Evolutionary conservation across 2,888 invertebrate genomes (phyloP), one percentile per base, ranked within the genome.

Genomic region (Himalopsyche japonica): DNA sequence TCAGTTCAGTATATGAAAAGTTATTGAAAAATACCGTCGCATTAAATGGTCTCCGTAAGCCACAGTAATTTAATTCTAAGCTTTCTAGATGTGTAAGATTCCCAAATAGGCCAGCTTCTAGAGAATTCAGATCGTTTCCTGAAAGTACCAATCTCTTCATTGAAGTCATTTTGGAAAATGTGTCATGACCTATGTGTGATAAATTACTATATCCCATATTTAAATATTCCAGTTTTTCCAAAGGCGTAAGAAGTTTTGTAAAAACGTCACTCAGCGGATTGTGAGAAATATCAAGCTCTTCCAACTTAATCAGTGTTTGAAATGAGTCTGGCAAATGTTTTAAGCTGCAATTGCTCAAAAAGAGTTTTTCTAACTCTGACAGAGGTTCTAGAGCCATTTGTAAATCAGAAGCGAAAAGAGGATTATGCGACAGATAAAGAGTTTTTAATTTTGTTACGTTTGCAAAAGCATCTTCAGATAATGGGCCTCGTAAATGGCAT

Each of bases 181-280:
- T 93, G 43, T 94, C 92, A 49, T 94, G 94, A 0, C 94, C 93
- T 82, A 95, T 91, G 87, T 93, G 92, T 0, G 94, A 94, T 3
- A 95, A 90, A 88, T 94, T 94, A 89, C 95, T 95, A 88, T 95
- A 95, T 7, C 95, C 95, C 95, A 95, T 95, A 89, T 95, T 95
- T 4, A 95, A 90, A 88, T 94, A 95, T 89, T 95, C 94, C 47
- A 95, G 90, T 18, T 94, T 94, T 85, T 94, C 93, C 0, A 95
- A 89, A 0, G 95, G 95, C 3, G 94, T 94, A 24, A 95, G 89
- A 34, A 95, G 89, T 87, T 92, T 93, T 8, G 94, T 94, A 88
- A 95, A 95, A 0, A 94, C 95, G 88, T 95, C 94, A 76, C 93
- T 93, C 0, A 95, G 90, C 0, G 95, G 95, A 89, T 95, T 95